Conservation (phyloP, 2,113 vertebrate species). For the Saguinus midas region DNA sequence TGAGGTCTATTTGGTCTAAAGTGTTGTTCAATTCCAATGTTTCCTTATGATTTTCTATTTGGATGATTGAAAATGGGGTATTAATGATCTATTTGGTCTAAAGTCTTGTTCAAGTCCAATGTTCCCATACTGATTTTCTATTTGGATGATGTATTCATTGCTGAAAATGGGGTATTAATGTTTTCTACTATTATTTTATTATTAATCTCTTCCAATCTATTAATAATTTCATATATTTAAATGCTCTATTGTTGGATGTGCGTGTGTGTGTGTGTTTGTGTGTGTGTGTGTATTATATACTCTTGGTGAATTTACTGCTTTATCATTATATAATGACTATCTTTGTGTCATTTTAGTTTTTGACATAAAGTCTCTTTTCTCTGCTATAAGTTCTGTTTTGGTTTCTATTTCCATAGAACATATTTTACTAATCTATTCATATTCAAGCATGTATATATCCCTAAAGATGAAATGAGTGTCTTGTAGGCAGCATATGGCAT, state of each 20-base stretch:
- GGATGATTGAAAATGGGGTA: background rate
- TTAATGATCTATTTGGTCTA: background rate
- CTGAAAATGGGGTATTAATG: too few relatives aligned
- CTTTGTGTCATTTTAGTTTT: background rate
- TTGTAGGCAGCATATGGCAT: background rate
- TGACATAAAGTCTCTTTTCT: background rate
- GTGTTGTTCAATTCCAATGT: background rate
- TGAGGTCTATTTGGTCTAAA: background rate
- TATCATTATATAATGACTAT: background rate
- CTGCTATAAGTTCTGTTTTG: background rate
- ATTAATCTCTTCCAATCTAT: background rate
- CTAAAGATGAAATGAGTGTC: background rate
- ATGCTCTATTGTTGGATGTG: background rate
- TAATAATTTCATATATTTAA: background rate
- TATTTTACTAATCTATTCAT: background rate
- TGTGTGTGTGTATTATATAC: background rate
- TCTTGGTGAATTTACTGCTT: background rate
- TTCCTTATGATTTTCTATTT: background rate
- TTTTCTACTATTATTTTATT: background rate
- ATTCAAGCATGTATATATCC: background rate
- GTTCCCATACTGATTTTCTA: background rate
- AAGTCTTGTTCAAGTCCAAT: background rate
- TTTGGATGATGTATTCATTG: background rate
- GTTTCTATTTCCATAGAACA: background rate
- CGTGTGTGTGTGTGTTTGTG: too few relatives aligned